Conservation (phyloP, 2,888 invertebrate species). For the Conchocele bisecta region DNA sequence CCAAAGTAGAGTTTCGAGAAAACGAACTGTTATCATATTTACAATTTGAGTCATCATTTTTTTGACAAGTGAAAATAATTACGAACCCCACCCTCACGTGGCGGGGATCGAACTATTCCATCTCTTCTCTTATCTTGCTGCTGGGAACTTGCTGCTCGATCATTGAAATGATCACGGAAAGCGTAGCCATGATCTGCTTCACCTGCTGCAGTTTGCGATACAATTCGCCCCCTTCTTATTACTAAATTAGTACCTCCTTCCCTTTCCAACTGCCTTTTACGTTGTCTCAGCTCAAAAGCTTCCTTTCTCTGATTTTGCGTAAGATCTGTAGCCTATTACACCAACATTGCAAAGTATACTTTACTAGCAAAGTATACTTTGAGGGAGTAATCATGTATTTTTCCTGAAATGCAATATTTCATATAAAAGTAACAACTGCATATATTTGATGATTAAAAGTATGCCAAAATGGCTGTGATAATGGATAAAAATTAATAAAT, state of each 20-base stretch:
- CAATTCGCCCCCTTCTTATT: conserved; percentile 8
- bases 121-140: neutral
- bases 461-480: too few relatives aligned
- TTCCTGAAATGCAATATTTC: too few relatives aligned
- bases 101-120: neutral
- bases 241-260: conserved; percentile 8
- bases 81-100: neutral
- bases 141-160: neutral
- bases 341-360: too few relatives aligned
- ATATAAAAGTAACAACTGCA: too few relatives aligned
- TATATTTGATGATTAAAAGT: too few relatives aligned
- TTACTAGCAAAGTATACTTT: too few relatives aligned
- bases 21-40: conserved; percentile 11
- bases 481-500: too few relatives aligned
- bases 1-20: too few relatives aligned
- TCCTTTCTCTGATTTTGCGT: conserved; percentile 6
- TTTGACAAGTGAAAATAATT: neutral
- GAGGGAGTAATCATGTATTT: too few relatives aligned
- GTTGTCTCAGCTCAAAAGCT: conserved; percentile 16
- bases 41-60: conserved; percentile 2
- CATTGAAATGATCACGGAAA: neutral
- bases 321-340: too few relatives aligned
- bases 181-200: neutral
- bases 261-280: neutral
- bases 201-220: neutral